These are phyloP conservation scores for Luperina nickerlii DNA, from an alignment of 2,888 invertebrate species.

Conservation along the genomic window DNA sequence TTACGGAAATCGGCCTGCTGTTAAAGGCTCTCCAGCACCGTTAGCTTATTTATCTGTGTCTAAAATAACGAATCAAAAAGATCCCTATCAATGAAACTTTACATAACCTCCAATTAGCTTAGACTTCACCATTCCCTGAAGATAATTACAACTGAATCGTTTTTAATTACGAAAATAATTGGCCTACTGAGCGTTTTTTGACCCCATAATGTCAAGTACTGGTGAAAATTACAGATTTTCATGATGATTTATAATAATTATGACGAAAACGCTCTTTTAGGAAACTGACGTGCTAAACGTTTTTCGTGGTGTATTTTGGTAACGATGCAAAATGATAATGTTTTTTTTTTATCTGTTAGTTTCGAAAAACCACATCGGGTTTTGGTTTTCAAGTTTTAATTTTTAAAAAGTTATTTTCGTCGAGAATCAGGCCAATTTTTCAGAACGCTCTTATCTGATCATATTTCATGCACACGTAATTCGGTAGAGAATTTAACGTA, in stretches of 20 bases:
- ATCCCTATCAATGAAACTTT: constrained; percentile 7
- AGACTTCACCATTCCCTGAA: not conserved
- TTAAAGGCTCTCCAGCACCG: no score
- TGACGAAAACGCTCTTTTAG: no score
- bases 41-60: no score
- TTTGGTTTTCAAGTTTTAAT: not conserved
- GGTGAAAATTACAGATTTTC: no score
- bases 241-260: no score
- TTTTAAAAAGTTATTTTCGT: no score
- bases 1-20: no score
- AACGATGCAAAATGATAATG: not conserved
- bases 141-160: constrained; percentile 27
- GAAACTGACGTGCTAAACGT: no score
- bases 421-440: not conserved
- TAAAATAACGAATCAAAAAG: not conserved
- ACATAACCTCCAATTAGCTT: constrained; percentile 1
- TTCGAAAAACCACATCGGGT: not conserved
- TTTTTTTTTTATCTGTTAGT: not conserved
- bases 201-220: no score
- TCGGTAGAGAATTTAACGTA: no score
- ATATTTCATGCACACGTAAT: not conserved
- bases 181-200: no score
- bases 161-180: no score
- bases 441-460: not conserved
- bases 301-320: not conserved